Conservation (phyloP, 2,797 vertebrate genomes). For the Fistularia commersonii region DNA sequence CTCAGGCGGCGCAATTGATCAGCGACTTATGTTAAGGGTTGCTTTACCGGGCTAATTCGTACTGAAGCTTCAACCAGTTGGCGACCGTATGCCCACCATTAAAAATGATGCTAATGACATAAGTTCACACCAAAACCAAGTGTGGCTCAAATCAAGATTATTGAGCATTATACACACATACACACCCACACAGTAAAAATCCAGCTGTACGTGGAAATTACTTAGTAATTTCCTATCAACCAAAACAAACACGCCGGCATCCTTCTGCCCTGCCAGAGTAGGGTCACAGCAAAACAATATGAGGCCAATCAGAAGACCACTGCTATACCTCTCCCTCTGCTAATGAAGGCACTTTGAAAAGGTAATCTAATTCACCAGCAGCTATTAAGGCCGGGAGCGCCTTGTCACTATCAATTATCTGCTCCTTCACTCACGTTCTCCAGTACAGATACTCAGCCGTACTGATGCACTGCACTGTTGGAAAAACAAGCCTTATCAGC, state of each 20-base stretch:
- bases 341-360: conserved; percentile 81
- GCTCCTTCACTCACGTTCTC: conserved; percentile 76
- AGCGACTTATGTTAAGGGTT: no score
- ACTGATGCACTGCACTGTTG: conserved; percentile 67
- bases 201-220: conserved; percentile 45
- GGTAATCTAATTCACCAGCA: conserved; percentile 80
- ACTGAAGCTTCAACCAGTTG: no score
- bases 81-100: neutral
- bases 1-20: no score
- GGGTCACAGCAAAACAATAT: conserved; percentile 75
- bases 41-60: no score
- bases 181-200: conserved; percentile 20
- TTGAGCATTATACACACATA: conserved; percentile 15
- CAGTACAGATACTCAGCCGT: conserved; percentile 57
- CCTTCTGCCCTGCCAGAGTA: conserved; percentile 45
- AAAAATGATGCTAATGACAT: neutral
- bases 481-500: conserved; percentile 72
- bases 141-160: conserved; percentile 19
- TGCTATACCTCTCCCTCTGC: conserved; percentile 72
- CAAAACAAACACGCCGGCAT: conserved; percentile 46
- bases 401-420: conserved; percentile 80
- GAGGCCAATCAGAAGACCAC: conserved; percentile 72
- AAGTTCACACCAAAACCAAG: no score
- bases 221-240: conserved; percentile 40
- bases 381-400: conserved; percentile 77